phyloP scores from a whole-genome alignment of 2,888 invertebrate species.

The Autographa gamma region DNA sequence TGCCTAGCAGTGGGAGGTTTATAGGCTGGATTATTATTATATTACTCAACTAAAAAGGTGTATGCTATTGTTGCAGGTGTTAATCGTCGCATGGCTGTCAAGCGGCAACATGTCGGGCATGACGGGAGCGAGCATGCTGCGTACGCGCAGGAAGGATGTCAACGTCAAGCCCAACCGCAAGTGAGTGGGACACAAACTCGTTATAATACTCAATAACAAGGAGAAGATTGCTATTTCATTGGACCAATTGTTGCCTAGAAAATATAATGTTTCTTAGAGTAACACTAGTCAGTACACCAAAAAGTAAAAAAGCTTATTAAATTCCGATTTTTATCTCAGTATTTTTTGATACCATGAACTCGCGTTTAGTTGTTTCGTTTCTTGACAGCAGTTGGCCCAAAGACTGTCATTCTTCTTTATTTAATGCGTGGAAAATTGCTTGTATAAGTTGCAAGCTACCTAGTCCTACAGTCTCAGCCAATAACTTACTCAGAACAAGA shows the following conservation, averaged over 20 bases:
- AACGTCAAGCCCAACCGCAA: conserved; percentile 96
- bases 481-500: conserved; percentile 21
- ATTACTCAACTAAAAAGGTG: background rate
- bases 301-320: too few species aligned
- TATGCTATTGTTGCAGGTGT: conserved; percentile 66
- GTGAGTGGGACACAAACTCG: conserved; percentile 80
- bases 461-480: conserved; percentile 1
- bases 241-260: too few species aligned
- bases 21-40: too few species aligned
- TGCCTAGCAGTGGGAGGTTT: too few species aligned
- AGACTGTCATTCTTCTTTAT: background rate
- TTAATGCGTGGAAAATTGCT: conserved; percentile 13
- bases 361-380: too few species aligned
- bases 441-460: background rate
- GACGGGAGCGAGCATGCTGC: conserved; percentile 93
- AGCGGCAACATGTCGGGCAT: conserved; percentile 88
- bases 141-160: conserved; percentile 95
- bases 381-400: too few species aligned
- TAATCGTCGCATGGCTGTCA: conserved; percentile 80
- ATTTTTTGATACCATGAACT: too few species aligned
- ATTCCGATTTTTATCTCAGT: too few species aligned
- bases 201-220: background rate
- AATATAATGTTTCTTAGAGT: too few species aligned
- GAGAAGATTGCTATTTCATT: background rate
- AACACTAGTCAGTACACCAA: too few species aligned